Conservation (phyloP, 2,888 invertebrate species). For the Idaea straminata region DNA sequence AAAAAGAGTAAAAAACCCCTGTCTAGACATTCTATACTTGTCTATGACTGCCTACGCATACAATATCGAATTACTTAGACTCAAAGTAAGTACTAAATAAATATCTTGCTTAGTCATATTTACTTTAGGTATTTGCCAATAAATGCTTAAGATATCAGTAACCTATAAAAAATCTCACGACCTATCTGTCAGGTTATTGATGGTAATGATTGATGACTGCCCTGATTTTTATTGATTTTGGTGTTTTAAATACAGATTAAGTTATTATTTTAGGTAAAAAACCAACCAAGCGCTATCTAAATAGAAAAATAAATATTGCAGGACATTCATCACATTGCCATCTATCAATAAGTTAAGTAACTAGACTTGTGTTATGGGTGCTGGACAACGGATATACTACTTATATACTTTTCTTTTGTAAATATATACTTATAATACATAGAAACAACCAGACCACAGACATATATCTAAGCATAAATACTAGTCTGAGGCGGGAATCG, state of each 20-base stretch:
- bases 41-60: not conserved
- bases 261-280: not conserved
- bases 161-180: slow-evolving; percentile 4
- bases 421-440: too few relatives aligned
- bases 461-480: too few relatives aligned
- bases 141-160: not conserved
- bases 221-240: not conserved
- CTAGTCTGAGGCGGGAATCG: too few relatives aligned
- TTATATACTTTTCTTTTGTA: too few relatives aligned
- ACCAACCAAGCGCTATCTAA: too few relatives aligned
- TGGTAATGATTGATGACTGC: not conserved
- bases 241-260: not conserved
- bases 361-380: too few relatives aligned
- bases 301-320: too few relatives aligned
- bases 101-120: not conserved
- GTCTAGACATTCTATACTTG: not conserved
- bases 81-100: not conserved
- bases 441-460: too few relatives aligned
- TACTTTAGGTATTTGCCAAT: not conserved
- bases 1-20: not conserved
- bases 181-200: not conserved
- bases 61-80: not conserved
- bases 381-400: too few relatives aligned
- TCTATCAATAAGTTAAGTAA: too few relatives aligned
- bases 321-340: too few relatives aligned